These are phyloP conservation scores for Maconellicoccus hirsutus DNA, from an alignment of 1,140 invertebrate species.

Conservation along the genomic window DNA sequence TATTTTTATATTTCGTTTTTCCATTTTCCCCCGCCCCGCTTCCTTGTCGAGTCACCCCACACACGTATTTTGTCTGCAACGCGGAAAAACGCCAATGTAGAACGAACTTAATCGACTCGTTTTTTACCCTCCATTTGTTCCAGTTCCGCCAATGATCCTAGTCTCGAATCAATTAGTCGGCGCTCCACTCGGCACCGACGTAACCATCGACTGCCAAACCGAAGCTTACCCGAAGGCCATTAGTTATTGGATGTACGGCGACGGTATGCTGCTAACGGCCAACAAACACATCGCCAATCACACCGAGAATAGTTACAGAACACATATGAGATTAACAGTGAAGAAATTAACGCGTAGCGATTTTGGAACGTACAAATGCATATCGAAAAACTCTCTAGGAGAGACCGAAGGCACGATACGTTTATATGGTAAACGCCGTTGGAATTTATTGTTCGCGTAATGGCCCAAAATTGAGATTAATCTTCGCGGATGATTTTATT, in stretches of 20 bases:
- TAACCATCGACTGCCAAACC: conserved; percentile 84
- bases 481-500: too few species aligned
- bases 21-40: too few species aligned
- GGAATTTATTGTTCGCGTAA: too few species aligned
- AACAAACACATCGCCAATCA: conserved; percentile 61
- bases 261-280: conserved; percentile 28
- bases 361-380: conserved; percentile 75
- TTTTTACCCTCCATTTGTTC: conserved; percentile 23
- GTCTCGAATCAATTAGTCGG: conserved; percentile 84
- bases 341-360: conserved; percentile 59
- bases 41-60: too few species aligned
- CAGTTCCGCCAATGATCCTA: conserved; percentile 86
- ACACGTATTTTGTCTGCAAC: too few species aligned
- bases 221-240: conserved; percentile 83
- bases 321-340: conserved; percentile 74
- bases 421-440: conserved; percentile 83
- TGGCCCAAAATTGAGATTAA: too few species aligned
- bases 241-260: conserved; percentile 59
- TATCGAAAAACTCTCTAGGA: conserved; percentile 83
- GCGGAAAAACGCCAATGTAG: too few species aligned
- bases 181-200: conserved; percentile 72
- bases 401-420: conserved; percentile 84
- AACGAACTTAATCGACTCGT: too few species aligned
- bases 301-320: conserved; percentile 68
- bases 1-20: not conserved